Percentiles rank a stretch among this genome's conserved stretches.
Evolutionary conservation across 2,888 invertebrate species (phyloP).

Genomic region (Timema podura): DNA sequence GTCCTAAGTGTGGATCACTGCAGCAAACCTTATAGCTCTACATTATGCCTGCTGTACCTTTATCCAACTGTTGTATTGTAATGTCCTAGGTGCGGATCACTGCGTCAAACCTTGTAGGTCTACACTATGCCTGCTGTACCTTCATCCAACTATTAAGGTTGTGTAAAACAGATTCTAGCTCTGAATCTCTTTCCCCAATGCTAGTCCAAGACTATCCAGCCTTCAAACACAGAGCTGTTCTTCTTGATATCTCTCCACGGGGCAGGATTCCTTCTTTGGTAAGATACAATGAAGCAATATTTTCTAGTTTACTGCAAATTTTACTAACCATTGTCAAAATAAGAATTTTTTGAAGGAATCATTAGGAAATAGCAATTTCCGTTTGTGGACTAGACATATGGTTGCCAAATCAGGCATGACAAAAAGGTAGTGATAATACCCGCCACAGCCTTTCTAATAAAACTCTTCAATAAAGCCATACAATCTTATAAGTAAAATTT

Average conservation of each 20-base stretch:
- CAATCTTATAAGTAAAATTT: too few species aligned
- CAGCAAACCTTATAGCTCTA: slow-evolving; percentile 52
- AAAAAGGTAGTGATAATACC: too few species aligned
- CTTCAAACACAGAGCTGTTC: slow-evolving; percentile 52
- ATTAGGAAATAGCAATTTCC: neutral
- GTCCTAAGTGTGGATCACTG: slow-evolving; percentile 49
- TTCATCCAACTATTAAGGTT: slow-evolving; percentile 52
- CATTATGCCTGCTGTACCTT: slow-evolving; percentile 56
- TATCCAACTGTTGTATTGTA: slow-evolving; percentile 47
- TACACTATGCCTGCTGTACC: slow-evolving; percentile 56
- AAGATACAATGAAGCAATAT: slow-evolving; percentile 24
- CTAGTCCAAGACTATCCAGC: slow-evolving; percentile 56
- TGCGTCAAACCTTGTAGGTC: slow-evolving; percentile 51
- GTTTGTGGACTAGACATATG: neutral
- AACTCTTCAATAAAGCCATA: too few species aligned
- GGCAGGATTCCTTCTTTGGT: slow-evolving; percentile 53
- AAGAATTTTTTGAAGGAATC: neutral
- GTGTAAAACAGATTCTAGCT: slow-evolving; percentile 29
- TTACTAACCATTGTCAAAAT: neutral
- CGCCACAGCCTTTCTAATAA: too few species aligned
- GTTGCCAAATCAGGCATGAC: too few species aligned
- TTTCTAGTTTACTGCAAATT: too few species aligned
- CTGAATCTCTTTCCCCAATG: slow-evolving; percentile 43
- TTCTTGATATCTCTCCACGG: slow-evolving; percentile 55
- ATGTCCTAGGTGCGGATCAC: slow-evolving; percentile 47